phyloP scores from a whole-genome alignment of 2,797 vertebrate genomes.

The Salmo trutta region DNA sequence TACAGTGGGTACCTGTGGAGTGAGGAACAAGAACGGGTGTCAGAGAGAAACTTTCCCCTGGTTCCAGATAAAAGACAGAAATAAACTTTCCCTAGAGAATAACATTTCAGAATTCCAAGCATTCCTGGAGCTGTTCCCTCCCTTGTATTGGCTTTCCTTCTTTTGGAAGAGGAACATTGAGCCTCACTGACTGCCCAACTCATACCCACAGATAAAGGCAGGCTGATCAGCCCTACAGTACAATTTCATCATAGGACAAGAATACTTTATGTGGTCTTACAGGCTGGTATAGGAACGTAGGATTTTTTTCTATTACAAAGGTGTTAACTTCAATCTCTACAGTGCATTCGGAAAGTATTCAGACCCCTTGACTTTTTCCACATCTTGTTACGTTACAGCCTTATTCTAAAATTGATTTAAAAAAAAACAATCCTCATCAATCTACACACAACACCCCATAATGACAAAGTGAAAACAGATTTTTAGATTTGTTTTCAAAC shows the following conservation, averaged over 20 bases:
- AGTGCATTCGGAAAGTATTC: too few relatives aligned
- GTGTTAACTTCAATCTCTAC: background rate
- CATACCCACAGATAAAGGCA: background rate
- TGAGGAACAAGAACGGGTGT: background rate
- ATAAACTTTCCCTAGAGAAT: conserved; percentile 66
- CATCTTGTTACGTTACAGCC: too few relatives aligned
- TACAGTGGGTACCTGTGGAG: conserved; percentile 1
- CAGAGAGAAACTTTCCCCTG: background rate
- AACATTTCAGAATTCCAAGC: conserved; percentile 71
- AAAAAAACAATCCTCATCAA: too few relatives aligned
- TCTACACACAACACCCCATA: too few relatives aligned
- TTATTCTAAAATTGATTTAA: too few relatives aligned
- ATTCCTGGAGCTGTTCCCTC: conserved; percentile 69
- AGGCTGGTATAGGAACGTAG: background rate
- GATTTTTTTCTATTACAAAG: background rate
- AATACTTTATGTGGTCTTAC: background rate
- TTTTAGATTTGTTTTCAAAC: too few relatives aligned
- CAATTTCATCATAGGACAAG: conserved; percentile 24
- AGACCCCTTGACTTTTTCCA: too few relatives aligned
- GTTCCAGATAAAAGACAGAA: conserved; percentile 57
- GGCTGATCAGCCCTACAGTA: conserved; percentile 22
- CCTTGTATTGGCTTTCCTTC: conserved; percentile 39
- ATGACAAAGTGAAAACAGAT: too few relatives aligned
- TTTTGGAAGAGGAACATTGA: conserved; percentile 43
- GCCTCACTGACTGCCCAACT: conserved; percentile 45